phyloP scores from a whole-genome alignment of 37 sponge, comb jelly and placozoan species.

The Ianthella basta region DNA sequence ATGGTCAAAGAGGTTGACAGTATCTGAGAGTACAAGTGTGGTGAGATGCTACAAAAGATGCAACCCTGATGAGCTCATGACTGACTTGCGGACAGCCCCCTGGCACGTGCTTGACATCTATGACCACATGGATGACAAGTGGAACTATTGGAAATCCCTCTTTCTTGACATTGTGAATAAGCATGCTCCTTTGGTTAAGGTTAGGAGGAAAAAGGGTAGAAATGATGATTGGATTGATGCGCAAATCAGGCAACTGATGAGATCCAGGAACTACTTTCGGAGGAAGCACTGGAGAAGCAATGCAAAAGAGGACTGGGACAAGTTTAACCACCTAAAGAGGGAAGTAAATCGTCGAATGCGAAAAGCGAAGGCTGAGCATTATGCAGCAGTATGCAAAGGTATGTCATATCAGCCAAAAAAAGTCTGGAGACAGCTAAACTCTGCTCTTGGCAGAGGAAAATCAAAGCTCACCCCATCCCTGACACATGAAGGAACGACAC shows the following conservation, averaged over 20 bases:
- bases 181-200: background rate
- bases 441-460: background rate
- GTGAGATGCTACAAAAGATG: slow-evolving; percentile 2
- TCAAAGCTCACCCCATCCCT: background rate
- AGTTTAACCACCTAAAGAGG: background rate
- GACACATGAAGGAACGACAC: background rate
- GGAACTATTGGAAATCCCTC: background rate
- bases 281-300: background rate
- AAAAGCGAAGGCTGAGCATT: background rate
- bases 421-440: background rate
- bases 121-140: background rate
- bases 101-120: slow-evolving; percentile 6
- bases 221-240: slow-evolving; percentile 2
- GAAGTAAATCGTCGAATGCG: background rate
- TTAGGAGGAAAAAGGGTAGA: background rate
- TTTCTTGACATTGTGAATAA: background rate
- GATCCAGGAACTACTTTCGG: slow-evolving; percentile 1
- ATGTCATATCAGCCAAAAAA: background rate
- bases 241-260: background rate
- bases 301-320: slow-evolving; percentile 1
- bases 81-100: background rate
- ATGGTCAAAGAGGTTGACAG: background rate
- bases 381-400: slow-evolving; percentile 6
- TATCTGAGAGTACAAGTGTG: background rate
- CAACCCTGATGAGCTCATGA: background rate